Evolutionary conservation across 2,113 vertebrate genomes (phyloP).

Genomic region (Lamprotornis superbus): DNA sequence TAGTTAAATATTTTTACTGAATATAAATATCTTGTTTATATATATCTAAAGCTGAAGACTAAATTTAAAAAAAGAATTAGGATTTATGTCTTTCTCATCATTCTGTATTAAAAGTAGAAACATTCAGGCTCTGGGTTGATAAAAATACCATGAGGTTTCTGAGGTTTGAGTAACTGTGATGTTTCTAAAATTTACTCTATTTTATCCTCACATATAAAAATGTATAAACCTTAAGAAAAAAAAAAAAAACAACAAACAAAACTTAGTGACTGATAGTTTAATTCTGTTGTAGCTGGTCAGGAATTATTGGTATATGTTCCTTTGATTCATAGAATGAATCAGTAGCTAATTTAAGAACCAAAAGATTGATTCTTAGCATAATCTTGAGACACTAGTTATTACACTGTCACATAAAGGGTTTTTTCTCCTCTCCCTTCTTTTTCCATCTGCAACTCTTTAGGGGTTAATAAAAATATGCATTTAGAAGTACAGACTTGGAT

Average conservation of each 20-base stretch:
- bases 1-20: neutral
- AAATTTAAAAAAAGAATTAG: neutral
- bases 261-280: conserved; percentile 38
- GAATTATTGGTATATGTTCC: conserved; percentile 54
- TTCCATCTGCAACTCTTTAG: neutral
- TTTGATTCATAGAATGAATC: conserved; percentile 56
- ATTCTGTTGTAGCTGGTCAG: conserved; percentile 49
- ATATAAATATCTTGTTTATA: neutral
- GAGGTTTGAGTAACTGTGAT: neutral
- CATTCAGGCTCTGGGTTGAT: neutral
- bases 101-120: neutral
- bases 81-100: neutral
- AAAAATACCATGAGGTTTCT: neutral
- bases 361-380: conserved; percentile 29
- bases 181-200: conserved; percentile 32
- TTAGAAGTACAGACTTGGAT: neutral
- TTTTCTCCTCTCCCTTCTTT: neutral
- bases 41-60: neutral
- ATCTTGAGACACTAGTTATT: conserved; percentile 2
- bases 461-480: neutral
- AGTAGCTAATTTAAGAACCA: conserved; percentile 45
- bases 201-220: conserved; percentile 15
- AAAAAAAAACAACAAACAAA: neutral
- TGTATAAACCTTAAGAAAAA: neutral
- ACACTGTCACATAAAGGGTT: neutral